Base-by-base conservation (phyloP, 2,888 invertebrate genomes). In the Ormyrus nitidulus region DNA sequence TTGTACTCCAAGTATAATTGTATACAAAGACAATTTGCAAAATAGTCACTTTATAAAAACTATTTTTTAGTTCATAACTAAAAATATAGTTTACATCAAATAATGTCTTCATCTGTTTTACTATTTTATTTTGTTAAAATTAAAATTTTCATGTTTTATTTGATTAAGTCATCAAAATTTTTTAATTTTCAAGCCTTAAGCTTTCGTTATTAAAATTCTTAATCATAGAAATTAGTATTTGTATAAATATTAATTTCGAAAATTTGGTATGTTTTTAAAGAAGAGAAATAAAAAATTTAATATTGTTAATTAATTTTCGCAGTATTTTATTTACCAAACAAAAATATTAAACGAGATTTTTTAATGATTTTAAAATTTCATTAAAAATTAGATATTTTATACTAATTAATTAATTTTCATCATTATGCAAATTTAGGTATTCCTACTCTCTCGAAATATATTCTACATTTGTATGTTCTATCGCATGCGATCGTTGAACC, bases 51-150 rank as follows among this genome's bases (percentile, higher is more conserved):
- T 56, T 71, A 6, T 46, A 54, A 70, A 75, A 74, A 62, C 13
- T 48, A 4, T 76, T 66, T 34, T 76, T 61, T 76, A 56, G 51
- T 59, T 66, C 61, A 0, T 54, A 71, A 68, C 61, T 64, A 61
- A 74, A 76, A 61, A 80, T 72, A 75, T 54, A 79, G 56, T 53
- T 70, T 46, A 34, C n/a, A 54, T 34, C 4, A 6, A 71, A 54
- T 3, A 70, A 19, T 69, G 19, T 48, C 61, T 46, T 6, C 51
- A 62, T n/a, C 13, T 68, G 11, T 49, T 44, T 49, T 77, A 51
- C 6, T 34, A 9, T 58, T 59, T 49, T 34, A 34, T 34, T 34
- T 34, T 34, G 34, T 34, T 34, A 34, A 34, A 34, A 34, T 34
- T 34, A 34, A 34, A 34, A 34, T 34, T 34, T 4, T 34, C 34